Percentiles rank a stretch among this genome's conserved stretches.
Conservation (phyloP, 2,797 vertebrate genomes). For the Phaenicophaeus curvirostris region DNA sequence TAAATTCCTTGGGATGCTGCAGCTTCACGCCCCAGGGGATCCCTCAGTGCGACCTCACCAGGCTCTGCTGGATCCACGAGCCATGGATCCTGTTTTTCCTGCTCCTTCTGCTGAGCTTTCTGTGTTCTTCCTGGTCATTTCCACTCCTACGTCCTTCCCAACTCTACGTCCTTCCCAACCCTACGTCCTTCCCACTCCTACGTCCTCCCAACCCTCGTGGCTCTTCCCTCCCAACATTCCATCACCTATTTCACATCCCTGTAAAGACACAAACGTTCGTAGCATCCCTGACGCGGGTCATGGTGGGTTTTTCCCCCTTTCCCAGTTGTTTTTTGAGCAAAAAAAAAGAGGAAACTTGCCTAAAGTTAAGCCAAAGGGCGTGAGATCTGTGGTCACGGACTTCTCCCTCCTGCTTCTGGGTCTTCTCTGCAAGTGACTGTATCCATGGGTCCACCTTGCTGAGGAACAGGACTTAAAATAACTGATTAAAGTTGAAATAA, state of each 20-base stretch:
- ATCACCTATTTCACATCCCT: not conserved
- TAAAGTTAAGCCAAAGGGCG: not conserved
- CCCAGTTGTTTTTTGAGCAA: not conserved
- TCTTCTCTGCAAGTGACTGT: not conserved
- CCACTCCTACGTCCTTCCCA: too few relatives aligned
- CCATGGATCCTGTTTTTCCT: not conserved
- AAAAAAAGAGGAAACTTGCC: not conserved
- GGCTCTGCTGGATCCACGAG: not conserved
- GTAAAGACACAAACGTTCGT: not conserved
- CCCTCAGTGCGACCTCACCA: not conserved
- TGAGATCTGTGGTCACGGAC: fast-evolving
- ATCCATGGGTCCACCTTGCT: not conserved
- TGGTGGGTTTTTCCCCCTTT: not conserved
- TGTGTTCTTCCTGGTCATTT: too few relatives aligned
- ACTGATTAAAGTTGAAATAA: not conserved
- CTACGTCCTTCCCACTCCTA: too few relatives aligned
- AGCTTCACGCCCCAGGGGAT: not conserved
- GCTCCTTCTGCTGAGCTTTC: too few relatives aligned
- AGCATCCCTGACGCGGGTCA: not conserved
- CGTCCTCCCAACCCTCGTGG: too few relatives aligned
- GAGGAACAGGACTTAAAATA: not conserved
- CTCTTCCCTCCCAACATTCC: not conserved
- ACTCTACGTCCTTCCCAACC: too few relatives aligned
- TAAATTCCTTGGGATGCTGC: not conserved
- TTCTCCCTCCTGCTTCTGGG: not conserved